These are phyloP conservation scores for Uria aalge DNA, from an alignment of 2,113 vertebrate genomes.

Conservation along the genomic window DNA sequence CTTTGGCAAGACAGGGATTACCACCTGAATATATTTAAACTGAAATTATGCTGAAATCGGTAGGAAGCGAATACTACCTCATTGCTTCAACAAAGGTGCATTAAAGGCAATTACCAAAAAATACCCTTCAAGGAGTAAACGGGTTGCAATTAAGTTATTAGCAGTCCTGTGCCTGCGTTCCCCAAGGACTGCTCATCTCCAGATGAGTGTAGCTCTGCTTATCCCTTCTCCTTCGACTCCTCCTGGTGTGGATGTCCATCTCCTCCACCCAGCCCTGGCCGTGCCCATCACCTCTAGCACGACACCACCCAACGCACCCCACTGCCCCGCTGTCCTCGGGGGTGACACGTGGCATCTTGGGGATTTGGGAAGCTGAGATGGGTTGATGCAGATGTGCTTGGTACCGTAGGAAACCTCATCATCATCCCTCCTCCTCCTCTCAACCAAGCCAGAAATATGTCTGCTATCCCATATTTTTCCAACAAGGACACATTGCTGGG, in stretches of 20 bases:
- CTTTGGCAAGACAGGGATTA: not conserved
- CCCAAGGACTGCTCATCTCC: not conserved
- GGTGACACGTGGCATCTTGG: accelerated
- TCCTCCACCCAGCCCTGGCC: not conserved
- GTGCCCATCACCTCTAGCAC: not conserved
- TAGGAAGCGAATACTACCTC: not conserved
- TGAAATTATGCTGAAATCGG: constrained; percentile 6
- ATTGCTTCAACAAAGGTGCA: not conserved
- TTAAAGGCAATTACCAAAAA: constrained; percentile 17
- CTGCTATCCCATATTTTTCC: not conserved
- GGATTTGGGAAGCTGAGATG: not conserved
- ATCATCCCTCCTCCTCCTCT: not conserved
- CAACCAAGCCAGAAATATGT: not conserved
- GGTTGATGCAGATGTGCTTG: not conserved
- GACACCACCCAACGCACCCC: not conserved
- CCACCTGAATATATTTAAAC: not conserved
- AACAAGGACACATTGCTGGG: not conserved
- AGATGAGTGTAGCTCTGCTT: not conserved
- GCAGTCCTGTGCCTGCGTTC: not conserved
- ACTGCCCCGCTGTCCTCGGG: accelerated
- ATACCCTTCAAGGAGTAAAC: not conserved
- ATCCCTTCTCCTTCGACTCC: not conserved
- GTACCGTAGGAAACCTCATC: not conserved
- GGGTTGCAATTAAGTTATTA: not conserved
- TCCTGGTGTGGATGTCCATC: not conserved